A percentile compares a stretch with the other conserved stretches of the same genome.
Evolutionary conservation across 2,113 vertebrate genomes (phyloP).

Genomic region (Pseudopipra pipra): DNA sequence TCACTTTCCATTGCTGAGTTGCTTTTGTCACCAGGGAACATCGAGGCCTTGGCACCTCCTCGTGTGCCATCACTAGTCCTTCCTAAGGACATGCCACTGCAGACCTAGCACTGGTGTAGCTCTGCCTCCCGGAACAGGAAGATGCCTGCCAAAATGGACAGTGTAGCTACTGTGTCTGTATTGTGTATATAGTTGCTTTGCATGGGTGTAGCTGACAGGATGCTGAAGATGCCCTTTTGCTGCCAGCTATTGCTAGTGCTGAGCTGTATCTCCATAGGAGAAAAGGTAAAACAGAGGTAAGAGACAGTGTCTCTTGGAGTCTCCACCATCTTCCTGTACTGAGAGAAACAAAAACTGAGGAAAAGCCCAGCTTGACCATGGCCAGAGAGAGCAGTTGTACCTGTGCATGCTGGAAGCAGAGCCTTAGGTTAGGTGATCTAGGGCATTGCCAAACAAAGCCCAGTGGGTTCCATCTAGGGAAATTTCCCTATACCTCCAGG

Average conservation of each 20-base stretch:
- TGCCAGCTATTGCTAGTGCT: accelerated
- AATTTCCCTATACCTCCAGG: background rate
- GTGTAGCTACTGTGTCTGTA: background rate
- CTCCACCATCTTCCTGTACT: background rate
- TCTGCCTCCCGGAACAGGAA: background rate
- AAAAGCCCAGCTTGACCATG: background rate
- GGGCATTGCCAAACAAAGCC: background rate
- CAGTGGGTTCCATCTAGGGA: accelerated
- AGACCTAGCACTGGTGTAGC: background rate
- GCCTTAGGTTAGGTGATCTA: background rate
- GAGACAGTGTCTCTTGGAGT: background rate
- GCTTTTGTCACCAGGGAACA: background rate
- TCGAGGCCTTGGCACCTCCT: background rate
- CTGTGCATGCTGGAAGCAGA: accelerated
- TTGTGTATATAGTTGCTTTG: background rate
- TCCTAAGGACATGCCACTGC: background rate
- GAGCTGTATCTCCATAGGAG: background rate
- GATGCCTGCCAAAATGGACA: background rate
- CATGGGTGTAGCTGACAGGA: background rate
- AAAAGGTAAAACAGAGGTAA: background rate
- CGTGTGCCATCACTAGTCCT: background rate
- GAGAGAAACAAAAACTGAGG: background rate
- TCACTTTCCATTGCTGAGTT: background rate
- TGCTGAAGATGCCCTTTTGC: background rate
- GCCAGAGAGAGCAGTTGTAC: background rate